Percentiles rank a stretch among this genome's conserved stretches.
Evolutionary conservation across 2,888 invertebrate genomes (phyloP).

Genomic region (Orthonevra nobilis): DNA sequence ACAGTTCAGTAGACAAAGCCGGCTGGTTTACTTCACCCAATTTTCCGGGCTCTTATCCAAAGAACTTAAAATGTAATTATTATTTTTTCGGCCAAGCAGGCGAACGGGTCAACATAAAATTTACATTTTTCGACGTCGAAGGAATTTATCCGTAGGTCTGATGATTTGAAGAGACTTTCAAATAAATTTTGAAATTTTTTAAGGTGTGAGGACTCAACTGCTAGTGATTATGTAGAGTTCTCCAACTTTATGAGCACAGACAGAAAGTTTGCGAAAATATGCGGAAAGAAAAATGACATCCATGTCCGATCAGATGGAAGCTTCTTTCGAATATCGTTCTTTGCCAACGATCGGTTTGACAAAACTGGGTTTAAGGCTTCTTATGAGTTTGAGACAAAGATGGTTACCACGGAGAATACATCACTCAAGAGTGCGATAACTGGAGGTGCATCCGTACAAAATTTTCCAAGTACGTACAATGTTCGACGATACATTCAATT

Average conservation of each 20-base stretch:
- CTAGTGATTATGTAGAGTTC: slow-evolving; percentile 97
- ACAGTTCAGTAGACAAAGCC: slow-evolving; percentile 88
- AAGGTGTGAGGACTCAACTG: slow-evolving; percentile 94
- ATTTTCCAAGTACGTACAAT: slow-evolving; percentile 3
- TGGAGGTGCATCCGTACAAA: not conserved
- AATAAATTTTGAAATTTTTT: not conserved
- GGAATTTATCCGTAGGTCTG: slow-evolving; percentile 92
- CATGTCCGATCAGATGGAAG: slow-evolving; percentile 92
- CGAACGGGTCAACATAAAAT: slow-evolving; percentile 91
- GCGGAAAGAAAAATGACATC: slow-evolving; percentile 87
- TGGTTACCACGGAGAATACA: slow-evolving; percentile 74
- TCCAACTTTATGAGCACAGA: slow-evolving; percentile 96
- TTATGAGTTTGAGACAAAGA: slow-evolving; percentile 90
- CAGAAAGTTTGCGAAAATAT: slow-evolving; percentile 92
- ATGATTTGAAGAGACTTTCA: not conserved
- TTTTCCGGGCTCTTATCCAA: slow-evolving; percentile 93
- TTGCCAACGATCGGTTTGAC: slow-evolving; percentile 95
- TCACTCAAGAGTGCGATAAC: slow-evolving; percentile 73
- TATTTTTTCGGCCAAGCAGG: slow-evolving; percentile 91
- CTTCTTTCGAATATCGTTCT: slow-evolving; percentile 96
- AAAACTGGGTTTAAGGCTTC: slow-evolving; percentile 96
- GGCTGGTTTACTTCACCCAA: slow-evolving; percentile 93
- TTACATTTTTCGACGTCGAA: slow-evolving; percentile 96
- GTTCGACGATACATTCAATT: too few relatives aligned
- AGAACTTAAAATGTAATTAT: slow-evolving; percentile 94